These are phyloP conservation scores for Indri indri DNA, from an alignment of 2,113 vertebrate species.

Conservation along the genomic window DNA sequence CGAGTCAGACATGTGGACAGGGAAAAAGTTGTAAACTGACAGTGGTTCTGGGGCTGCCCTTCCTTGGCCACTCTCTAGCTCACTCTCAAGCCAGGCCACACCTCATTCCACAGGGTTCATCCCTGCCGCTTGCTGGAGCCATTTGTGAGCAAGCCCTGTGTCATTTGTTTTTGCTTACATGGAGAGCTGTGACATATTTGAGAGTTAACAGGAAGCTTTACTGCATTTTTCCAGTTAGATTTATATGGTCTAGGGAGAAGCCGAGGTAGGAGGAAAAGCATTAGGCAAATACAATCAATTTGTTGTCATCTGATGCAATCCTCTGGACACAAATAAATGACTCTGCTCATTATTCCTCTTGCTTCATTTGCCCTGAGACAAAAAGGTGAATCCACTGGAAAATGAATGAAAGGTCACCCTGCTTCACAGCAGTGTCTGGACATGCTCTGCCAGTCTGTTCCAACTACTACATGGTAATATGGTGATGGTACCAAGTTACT, in stretches of 20 bases:
- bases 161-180: conserved; percentile 60
- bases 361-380: conserved; percentile 63
- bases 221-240: conserved; percentile 37
- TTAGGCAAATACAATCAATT: conserved; percentile 36
- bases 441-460: conserved; percentile 47
- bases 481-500: conserved; percentile 42
- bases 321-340: conserved; percentile 50
- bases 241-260: conserved; percentile 31
- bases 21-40: conserved; percentile 1
- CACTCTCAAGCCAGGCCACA: conserved; percentile 20
- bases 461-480: neutral
- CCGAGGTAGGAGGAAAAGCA: neutral
- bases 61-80: neutral
- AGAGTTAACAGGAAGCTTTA: conserved; percentile 62
- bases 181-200: conserved; percentile 42
- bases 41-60: conserved; percentile 5
- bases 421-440: conserved; percentile 40
- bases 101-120: conserved; percentile 62
- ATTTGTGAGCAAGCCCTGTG: conserved; percentile 46
- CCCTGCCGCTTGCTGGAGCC: neutral
- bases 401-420: conserved; percentile 59
- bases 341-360: conserved; percentile 48
- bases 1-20: conserved; percentile 54
- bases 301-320: conserved; percentile 61
- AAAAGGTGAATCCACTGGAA: conserved; percentile 63